These are phyloP conservation scores for Cosmia trapezina DNA, from an alignment of 2,888 invertebrate genomes.

Conservation along the genomic window DNA sequence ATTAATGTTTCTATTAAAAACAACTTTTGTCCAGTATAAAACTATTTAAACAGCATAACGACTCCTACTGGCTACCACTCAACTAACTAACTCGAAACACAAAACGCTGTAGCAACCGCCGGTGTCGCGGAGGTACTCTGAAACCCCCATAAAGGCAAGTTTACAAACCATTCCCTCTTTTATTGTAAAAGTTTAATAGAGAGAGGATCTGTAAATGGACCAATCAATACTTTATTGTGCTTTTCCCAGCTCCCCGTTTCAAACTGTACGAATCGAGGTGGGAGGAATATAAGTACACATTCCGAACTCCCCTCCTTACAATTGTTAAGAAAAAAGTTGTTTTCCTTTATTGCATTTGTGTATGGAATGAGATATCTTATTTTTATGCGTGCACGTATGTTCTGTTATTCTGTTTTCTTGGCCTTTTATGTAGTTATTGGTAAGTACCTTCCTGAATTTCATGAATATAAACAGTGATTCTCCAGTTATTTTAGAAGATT, in stretches of 20 bases:
- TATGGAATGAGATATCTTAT: conserved; percentile 58
- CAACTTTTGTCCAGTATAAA: background rate
- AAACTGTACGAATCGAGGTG: conserved; percentile 61
- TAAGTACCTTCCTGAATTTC: conserved; percentile 8
- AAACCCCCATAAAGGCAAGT: conserved; percentile 68
- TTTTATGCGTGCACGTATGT: conserved; percentile 56
- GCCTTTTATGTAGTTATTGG: conserved; percentile 28
- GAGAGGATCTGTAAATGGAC: conserved; percentile 79
- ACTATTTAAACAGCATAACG: conserved; percentile 28
- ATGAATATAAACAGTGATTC: background rate
- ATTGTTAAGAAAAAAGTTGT: conserved; percentile 66
- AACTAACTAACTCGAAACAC: conserved; percentile 51
- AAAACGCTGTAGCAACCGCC: conserved; percentile 33
- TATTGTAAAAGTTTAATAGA: conserved; percentile 85
- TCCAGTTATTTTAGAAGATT: background rate
- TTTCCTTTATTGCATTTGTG: conserved; percentile 62
- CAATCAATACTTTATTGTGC: conserved; percentile 84
- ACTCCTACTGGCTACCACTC: conserved; percentile 23
- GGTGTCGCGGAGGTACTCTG: conserved; percentile 58
- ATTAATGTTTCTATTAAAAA: background rate
- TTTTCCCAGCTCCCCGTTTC: conserved; percentile 71
- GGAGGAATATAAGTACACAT: conserved; percentile 66
- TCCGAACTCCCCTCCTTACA: conserved; percentile 58
- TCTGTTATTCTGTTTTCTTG: conserved; percentile 30
- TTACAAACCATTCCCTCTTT: conserved; percentile 75